phyloP scores from a whole-genome alignment of 2,888 invertebrate species.

The Deilephila elpenor region DNA sequence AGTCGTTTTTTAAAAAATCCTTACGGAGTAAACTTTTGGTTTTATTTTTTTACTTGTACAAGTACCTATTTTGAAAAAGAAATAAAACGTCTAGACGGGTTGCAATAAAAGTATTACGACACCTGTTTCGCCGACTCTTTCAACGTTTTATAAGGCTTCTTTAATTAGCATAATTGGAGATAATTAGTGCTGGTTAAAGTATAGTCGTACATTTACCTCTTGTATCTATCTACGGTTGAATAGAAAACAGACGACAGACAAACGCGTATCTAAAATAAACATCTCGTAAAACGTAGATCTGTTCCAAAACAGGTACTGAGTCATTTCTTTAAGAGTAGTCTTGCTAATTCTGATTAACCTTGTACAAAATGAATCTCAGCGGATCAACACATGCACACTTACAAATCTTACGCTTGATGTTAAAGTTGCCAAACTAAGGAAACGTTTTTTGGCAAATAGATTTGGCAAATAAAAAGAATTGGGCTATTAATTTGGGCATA shows the following conservation, averaged over 20 bases:
- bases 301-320: conserved; percentile 17
- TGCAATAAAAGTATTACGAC: neutral
- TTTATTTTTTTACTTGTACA: too few species aligned
- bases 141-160: neutral
- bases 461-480: too few species aligned
- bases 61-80: too few species aligned
- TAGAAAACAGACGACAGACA: neutral
- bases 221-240: neutral
- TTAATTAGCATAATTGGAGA: neutral
- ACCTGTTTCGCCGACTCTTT: neutral
- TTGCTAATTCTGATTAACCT: conserved; percentile 19
- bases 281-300: neutral
- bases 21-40: too few species aligned
- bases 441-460: too few species aligned
- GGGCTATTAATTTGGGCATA: too few species aligned
- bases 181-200: neutral
- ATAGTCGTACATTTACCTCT: neutral
- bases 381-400: neutral
- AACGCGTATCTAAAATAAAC: conserved; percentile 22
- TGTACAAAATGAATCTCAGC: conserved; percentile 13
- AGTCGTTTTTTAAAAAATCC: too few species aligned
- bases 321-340: conserved; percentile 20
- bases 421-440: too few species aligned
- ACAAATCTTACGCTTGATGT: neutral
- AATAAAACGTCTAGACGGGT: too few species aligned